A percentile compares a stretch with the other conserved stretches of the same genome.
These are phyloP conservation scores for Cordilura impudica DNA, from an alignment of 2,888 invertebrate genomes.

Conservation along the genomic window DNA sequence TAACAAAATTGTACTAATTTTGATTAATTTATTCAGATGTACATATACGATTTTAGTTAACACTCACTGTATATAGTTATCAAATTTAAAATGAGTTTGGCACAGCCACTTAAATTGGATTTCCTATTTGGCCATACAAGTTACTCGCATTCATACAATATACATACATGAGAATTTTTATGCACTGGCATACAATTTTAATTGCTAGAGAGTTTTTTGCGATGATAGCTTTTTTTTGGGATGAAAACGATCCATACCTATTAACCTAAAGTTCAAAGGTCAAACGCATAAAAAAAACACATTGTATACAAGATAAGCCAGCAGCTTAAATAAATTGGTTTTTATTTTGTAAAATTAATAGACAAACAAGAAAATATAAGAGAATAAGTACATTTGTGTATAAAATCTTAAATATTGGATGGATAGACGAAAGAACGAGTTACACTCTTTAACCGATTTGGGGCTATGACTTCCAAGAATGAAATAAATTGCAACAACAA, in stretches of 20 bases:
- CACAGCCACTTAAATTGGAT: conserved; percentile 31
- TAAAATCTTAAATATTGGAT: no score
- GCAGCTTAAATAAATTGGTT: not conserved
- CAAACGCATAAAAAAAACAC: conserved; percentile 59
- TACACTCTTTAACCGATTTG: no score
- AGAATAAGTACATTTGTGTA: no score
- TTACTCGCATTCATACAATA: not conserved
- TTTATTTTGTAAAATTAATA: no score
- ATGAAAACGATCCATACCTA: conserved; percentile 64
- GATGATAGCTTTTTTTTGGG: not conserved
- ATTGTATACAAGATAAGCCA: not conserved
- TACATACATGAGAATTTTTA: conserved; percentile 36
- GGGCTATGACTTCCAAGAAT: no score
- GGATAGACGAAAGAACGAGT: no score
- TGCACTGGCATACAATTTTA: conserved; percentile 13
- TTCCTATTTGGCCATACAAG: conserved; percentile 28
- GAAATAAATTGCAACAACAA: no score
- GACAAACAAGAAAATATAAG: no score
- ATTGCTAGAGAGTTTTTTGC: conserved; percentile 4
- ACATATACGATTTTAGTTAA: no score
- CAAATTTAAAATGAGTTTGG: conserved; percentile 31
- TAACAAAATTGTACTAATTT: no score
- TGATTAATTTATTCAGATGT: no score
- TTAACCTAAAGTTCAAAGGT: conserved; percentile 75
- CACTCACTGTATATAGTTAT: no score